Base-by-base conservation (phyloP, 2,113 vertebrate species). In the Pandion haliaetus region DNA sequence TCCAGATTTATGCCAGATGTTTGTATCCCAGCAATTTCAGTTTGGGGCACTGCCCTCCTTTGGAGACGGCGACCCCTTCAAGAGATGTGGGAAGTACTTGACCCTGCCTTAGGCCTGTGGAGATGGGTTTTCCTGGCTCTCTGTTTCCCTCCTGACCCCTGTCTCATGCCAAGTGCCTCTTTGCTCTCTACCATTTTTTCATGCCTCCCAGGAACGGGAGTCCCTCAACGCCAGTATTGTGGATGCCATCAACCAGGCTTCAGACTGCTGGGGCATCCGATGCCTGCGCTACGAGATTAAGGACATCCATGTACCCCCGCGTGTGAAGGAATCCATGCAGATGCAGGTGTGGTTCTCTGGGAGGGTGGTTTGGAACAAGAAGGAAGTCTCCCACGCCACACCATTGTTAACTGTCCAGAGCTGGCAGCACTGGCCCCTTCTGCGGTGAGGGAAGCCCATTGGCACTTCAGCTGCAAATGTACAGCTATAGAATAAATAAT, bases 271-370 rank as follows among this genome's bases (percentile, higher is more conserved):
- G 99, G 99, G 99, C 29, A 99, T 99, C 94, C 99, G 98, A 24
- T 99, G 99, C 93, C 98, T 99, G 32, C 98, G 99, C 34, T 99
- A 99, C 0, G 99, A 99, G 97, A 99, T 99, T 97, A 99, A 99
- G 97, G 99, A 99, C 93, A 99, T 99, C 74, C 99, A 99, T 0
- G 99, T 99, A n/a, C 99, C 99, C 7, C 99, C 99, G 2, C 98
- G 99, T 0, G 99, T 99, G 86, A 99, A 99, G 94, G 99, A 99
- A 47, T 99, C 99, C 80, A 99, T 99, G 99, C 99, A 99, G 97
- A 99, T 99, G 99, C 99, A 99, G 99, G 99, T 99, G 93, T 82
- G 69, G 32, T 31, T 80, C 17, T 47, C 20, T 63, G 44, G 13
- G 29, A 26, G 14, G 8, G 21, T 4, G 2, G 6, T 26, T 14